Evolutionary conservation across 2,797 vertebrate genomes (phyloP).

Genomic region (Glossophaga mutica): DNA sequence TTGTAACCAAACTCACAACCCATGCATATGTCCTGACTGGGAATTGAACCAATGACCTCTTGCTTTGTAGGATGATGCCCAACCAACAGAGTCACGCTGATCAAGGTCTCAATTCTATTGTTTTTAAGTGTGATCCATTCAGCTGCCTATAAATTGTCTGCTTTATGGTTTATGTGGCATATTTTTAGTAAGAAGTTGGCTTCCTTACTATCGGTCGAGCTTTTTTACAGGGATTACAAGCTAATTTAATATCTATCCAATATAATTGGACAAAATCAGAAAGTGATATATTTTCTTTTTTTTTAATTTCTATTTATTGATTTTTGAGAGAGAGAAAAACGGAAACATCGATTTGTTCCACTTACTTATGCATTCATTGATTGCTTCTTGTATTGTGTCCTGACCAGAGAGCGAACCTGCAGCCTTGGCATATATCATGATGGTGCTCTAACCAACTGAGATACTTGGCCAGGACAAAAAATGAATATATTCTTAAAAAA

Average conservation of each 20-base stretch:
- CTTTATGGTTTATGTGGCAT: constrained; percentile 15
- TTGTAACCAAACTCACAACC: not conserved
- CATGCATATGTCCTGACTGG: not conserved
- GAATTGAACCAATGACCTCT: not conserved
- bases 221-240: not conserved
- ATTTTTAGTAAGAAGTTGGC: constrained; percentile 22
- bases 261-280: not conserved
- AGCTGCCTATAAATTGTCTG: not conserved
- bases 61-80: not conserved
- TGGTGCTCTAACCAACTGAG: not conserved
- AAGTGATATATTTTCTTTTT: not conserved
- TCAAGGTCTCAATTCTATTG: not conserved
- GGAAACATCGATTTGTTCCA: not conserved
- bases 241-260: not conserved
- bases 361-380: not conserved
- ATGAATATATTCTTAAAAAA: not conserved
- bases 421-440: not conserved
- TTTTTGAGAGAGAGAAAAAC: not conserved
- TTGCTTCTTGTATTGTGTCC: not conserved
- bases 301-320: not conserved
- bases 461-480: not conserved
- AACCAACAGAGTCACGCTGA: not conserved
- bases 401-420: not conserved
- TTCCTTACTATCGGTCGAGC: constrained; percentile 20
- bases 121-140: constrained; percentile 20